Percentiles rank a stretch among this genome's conserved stretches.
phyloP scores from a whole-genome alignment of 2,113 vertebrate genomes.

The Rafetus swinhoei region DNA sequence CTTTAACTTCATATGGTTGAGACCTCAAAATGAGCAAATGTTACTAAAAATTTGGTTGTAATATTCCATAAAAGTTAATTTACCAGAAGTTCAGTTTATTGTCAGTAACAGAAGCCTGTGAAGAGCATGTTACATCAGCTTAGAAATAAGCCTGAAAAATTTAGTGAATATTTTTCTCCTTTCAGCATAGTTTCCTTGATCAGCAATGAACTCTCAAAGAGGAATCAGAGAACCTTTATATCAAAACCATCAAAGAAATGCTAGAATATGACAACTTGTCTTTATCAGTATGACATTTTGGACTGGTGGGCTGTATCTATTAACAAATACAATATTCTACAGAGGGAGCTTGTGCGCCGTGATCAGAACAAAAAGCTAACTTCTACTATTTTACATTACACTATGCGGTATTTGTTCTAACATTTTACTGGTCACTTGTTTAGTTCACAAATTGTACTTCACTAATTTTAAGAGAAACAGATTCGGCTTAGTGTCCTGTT shows the following conservation, averaged over 20 bases:
- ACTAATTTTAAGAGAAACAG: background rate
- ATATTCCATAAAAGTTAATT: background rate
- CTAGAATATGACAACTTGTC: accelerated
- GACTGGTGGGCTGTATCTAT: background rate
- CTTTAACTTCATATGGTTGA: background rate
- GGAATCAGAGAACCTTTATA: background rate
- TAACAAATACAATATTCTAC: background rate
- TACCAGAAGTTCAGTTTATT: background rate
- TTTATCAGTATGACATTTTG: background rate
- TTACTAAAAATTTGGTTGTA: background rate
- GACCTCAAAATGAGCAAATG: background rate
- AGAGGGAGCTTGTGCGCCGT: background rate
- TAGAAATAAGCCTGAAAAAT: background rate
- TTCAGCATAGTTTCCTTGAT: background rate
- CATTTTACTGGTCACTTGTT: background rate
- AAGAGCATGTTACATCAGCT: background rate
- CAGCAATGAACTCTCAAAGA: background rate
- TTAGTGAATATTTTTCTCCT: background rate
- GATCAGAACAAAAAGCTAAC: background rate
- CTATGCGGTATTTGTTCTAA: background rate
- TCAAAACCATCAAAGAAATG: background rate
- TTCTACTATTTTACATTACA: background rate
- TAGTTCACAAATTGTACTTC: background rate
- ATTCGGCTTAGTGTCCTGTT: background rate
- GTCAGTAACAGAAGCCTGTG: background rate